These are phyloP conservation scores for Rhegmatorhina hoffmannsi DNA, from an alignment of 2,113 vertebrate genomes.

Conservation along the genomic window DNA sequence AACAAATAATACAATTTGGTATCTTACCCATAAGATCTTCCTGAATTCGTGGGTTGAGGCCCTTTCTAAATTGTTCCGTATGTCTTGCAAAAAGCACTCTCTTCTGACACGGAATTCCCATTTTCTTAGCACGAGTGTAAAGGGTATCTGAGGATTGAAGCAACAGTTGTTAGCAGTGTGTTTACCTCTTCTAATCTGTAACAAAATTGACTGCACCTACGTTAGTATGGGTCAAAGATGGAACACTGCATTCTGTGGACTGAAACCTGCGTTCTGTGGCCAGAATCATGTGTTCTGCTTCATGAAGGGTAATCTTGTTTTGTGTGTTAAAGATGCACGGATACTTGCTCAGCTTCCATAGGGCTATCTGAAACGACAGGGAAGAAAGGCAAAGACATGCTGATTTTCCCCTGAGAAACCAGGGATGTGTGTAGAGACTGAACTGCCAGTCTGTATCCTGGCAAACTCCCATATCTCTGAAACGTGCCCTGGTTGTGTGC, in stretches of 20 bases:
- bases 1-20: not conserved
- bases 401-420: not conserved
- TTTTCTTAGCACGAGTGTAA: fast-evolving
- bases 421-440: not conserved
- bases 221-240: fast-evolving
- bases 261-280: fast-evolving
- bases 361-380: not conserved
- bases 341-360: not conserved
- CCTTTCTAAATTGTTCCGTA: not conserved
- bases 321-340: constrained; percentile 30
- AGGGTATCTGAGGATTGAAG: fast-evolving
- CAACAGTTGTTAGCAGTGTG: not conserved
- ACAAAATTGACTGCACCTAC: not conserved
- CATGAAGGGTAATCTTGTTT: fast-evolving
- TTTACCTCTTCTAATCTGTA: not conserved
- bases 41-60: not conserved
- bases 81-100: constrained; percentile 35
- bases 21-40: not conserved
- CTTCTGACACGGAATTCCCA: not conserved
- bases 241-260: fast-evolving
- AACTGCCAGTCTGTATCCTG: not conserved
- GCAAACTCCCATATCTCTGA: not conserved
- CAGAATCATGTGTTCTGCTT: fast-evolving
- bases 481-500: not conserved
- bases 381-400: not conserved